Evolutionary conservation across 2,888 invertebrate species (phyloP), one percentile per base, ranked within the genome.

Genomic region (Megalurothrips usitatus): DNA sequence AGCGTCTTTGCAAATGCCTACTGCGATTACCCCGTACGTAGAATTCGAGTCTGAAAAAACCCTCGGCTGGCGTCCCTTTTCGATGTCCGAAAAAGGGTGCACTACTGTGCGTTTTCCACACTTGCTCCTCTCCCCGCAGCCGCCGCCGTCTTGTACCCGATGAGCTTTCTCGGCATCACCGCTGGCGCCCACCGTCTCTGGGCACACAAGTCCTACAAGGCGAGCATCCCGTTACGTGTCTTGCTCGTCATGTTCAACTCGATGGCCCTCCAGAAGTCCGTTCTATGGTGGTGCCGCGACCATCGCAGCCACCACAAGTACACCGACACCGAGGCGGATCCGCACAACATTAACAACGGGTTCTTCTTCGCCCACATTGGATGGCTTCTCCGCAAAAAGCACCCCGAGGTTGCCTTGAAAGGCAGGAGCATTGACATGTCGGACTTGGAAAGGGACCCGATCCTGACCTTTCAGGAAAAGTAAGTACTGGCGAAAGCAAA

Each of bases 281-380:
- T 85, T n/a, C 84, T 83, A 81, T 86, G 86, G 83, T 86, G 86
- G 86, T 83, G 86, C 14, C 82, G 86, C 75, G 86, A 86, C 84
- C 94, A 94, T 88, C 90, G 95, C 84, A 94, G 95, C 86, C 95
- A 97, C 87, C 97, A 97, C 89, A 97, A 97, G 87, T 97, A 93
- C 88, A 94, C 94, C 28, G 97, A 97, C 87, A 97, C 97, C 0
- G 93, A 97, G 87, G 97, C 96, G 0, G 97, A 97, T 88, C 97
- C 97, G 0, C 96, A 97, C 87, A 96, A 97, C 86, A 95, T 96
- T 1, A 94, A 87, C 80, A 90, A 97, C 47, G 98, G 98, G 14
- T 97, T 98, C 89, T 98, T 98, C 91, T 98, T 98, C 89, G 92
- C 97, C 0, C 98, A 98, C 87, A 91, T 98, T 84, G 98, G 98